Evolutionary conservation across 2,888 invertebrate genomes (phyloP).

Genomic region (Coleophora deauratella): DNA sequence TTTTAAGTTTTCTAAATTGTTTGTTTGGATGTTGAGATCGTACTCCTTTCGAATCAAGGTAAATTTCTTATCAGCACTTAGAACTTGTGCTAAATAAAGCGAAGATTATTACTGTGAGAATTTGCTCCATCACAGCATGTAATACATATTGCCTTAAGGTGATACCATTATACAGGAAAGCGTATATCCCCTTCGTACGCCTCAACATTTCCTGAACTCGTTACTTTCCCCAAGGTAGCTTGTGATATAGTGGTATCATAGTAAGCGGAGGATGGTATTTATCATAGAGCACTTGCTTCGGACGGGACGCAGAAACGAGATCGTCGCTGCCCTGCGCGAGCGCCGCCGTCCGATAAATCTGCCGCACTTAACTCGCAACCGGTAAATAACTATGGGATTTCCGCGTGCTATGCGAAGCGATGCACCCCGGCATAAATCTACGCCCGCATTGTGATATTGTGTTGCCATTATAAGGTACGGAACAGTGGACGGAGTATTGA

Average conservation of each 20-base stretch:
- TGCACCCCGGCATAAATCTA: constrained; percentile 70
- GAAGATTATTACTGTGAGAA: too few species aligned
- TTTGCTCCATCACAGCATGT: neutral
- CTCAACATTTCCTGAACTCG: constrained; percentile 2
- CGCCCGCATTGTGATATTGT: constrained; percentile 73
- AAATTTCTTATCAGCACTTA: too few species aligned
- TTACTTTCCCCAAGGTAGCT: constrained; percentile 26
- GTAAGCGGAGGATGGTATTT: constrained; percentile 29
- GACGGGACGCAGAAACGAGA: constrained; percentile 59
- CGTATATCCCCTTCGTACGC: too few species aligned
- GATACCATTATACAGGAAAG: neutral
- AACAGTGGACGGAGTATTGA: too few species aligned
- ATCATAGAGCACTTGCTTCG: constrained; percentile 37
- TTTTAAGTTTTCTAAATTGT: too few species aligned
- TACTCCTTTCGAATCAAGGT: too few species aligned
- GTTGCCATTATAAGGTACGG: constrained; percentile 67
- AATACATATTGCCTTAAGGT: constrained; percentile 10
- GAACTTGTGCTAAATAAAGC: too few species aligned
- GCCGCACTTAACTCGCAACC: constrained; percentile 72
- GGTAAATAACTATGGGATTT: constrained; percentile 75
- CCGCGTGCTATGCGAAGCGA: constrained; percentile 66
- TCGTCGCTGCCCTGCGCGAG: constrained; percentile 53
- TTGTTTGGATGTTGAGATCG: too few species aligned
- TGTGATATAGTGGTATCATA: constrained; percentile 44
- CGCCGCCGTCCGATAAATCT: constrained; percentile 63